A percentile compares a stretch with the other conserved stretches of the same genome.
Evolutionary conservation across 2,888 invertebrate species (phyloP).

Genomic region (Pristionchus mayeri): DNA sequence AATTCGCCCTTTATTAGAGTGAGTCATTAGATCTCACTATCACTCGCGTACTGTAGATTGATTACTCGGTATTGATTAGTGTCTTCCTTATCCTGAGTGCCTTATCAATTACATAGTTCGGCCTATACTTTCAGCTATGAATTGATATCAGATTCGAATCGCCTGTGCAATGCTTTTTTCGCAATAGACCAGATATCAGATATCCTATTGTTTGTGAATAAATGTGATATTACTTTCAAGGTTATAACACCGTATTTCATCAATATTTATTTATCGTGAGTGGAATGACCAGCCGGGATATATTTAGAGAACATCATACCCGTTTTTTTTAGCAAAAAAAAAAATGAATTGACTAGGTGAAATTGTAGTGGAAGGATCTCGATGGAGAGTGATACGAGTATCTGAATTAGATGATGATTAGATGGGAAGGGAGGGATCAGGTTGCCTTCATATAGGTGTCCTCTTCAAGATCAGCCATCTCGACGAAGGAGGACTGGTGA

Average conservation of each 20-base stretch:
- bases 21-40: slow-evolving; percentile 21
- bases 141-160: slow-evolving; percentile 35
- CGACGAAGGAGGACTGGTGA: slow-evolving; percentile 52
- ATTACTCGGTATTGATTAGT: slow-evolving; percentile 22
- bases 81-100: slow-evolving; percentile 19
- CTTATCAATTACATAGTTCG: slow-evolving; percentile 4
- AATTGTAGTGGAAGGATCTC: slow-evolving; percentile 30
- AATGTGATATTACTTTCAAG: slow-evolving; percentile 26
- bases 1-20: neutral
- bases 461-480: slow-evolving; percentile 60
- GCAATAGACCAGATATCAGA: neutral
- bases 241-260: neutral
- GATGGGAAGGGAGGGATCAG: neutral
- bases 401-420: neutral
- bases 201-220: slow-evolving; percentile 28
- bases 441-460: slow-evolving; percentile 57
- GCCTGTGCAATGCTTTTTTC: slow-evolving; percentile 28
- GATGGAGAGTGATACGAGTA: slow-evolving; percentile 39
- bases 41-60: slow-evolving; percentile 15
- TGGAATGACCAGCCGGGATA: neutral
- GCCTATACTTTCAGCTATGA: slow-evolving; percentile 14
- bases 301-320: neutral
- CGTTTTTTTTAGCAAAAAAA: too few relatives aligned
- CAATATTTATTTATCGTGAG: neutral
- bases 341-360: too few relatives aligned